Evolutionary conservation across 2,888 invertebrate genomes (phyloP).

Genomic region (Hypselothyrea guttata): DNA sequence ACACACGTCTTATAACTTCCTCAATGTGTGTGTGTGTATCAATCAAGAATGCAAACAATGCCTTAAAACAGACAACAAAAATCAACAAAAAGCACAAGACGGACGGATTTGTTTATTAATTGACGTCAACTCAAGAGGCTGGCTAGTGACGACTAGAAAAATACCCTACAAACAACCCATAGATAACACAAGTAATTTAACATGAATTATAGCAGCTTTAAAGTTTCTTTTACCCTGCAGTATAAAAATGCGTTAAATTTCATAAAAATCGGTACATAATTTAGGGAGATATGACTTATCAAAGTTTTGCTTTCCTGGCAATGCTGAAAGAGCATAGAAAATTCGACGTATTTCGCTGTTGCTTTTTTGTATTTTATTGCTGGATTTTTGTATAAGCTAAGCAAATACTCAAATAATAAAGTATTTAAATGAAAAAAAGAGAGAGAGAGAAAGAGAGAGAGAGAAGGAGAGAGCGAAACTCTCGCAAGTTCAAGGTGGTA

Average conservation of each 20-base stretch:
- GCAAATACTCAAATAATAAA: neutral
- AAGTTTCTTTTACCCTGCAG: too few relatives aligned
- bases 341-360: too few relatives aligned
- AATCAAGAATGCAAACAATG: slow-evolving; percentile 38
- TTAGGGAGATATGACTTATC: too few relatives aligned
- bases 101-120: slow-evolving; percentile 46
- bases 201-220: too few relatives aligned
- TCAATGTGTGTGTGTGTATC: slow-evolving; percentile 11
- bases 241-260: too few relatives aligned
- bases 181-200: too few relatives aligned
- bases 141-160: too few relatives aligned
- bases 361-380: too few relatives aligned
- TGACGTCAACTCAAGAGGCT: slow-evolving; percentile 45
- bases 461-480: neutral
- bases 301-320: too few relatives aligned
- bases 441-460: neutral
- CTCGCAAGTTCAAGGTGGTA: slow-evolving; percentile 58
- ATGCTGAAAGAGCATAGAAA: too few relatives aligned
- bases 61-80: neutral
- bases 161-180: neutral
- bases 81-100: slow-evolving; percentile 1
- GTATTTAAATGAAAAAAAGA: neutral
- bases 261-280: too few relatives aligned
- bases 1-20: neutral
- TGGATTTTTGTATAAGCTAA: neutral